A percentile compares a stretch with the other conserved stretches of the same genome.
phyloP scores from a whole-genome alignment of 2,113 vertebrate genomes.

The Crotophaga sulcirostris region DNA sequence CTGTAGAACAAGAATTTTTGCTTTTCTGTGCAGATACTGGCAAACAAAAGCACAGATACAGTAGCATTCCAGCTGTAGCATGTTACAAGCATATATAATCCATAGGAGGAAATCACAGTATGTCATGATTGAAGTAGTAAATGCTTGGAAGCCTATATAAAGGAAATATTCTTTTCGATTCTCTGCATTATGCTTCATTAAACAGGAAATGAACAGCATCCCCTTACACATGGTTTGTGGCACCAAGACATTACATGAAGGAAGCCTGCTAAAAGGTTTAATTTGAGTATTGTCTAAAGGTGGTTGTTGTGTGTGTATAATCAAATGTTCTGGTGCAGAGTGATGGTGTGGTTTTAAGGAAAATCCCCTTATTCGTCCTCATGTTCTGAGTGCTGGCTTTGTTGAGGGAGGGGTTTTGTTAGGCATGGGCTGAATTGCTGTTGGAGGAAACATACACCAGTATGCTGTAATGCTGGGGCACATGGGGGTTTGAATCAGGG shows the following conservation, averaged over 20 bases:
- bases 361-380: not conserved
- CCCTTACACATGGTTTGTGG: not conserved
- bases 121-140: not conserved
- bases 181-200: not conserved
- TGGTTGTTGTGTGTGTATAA: not conserved
- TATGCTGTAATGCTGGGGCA: not conserved
- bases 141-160: not conserved
- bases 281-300: not conserved
- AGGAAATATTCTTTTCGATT: not conserved
- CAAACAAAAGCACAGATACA: not conserved
- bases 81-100: not conserved
- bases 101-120: not conserved
- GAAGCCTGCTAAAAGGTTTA: not conserved
- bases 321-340: not conserved
- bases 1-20: not conserved
- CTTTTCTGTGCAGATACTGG: not conserved
- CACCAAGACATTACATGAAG: not conserved
- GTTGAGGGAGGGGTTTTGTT: not conserved
- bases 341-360: not conserved
- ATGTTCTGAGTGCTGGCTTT: not conserved
- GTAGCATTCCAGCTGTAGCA: not conserved
- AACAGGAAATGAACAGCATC: not conserved
- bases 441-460: not conserved
- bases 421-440: not conserved
- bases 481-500: not conserved